These are phyloP conservation scores for Liparis tanakae DNA, from an alignment of 2,797 vertebrate species.

Conservation along the genomic window DNA sequence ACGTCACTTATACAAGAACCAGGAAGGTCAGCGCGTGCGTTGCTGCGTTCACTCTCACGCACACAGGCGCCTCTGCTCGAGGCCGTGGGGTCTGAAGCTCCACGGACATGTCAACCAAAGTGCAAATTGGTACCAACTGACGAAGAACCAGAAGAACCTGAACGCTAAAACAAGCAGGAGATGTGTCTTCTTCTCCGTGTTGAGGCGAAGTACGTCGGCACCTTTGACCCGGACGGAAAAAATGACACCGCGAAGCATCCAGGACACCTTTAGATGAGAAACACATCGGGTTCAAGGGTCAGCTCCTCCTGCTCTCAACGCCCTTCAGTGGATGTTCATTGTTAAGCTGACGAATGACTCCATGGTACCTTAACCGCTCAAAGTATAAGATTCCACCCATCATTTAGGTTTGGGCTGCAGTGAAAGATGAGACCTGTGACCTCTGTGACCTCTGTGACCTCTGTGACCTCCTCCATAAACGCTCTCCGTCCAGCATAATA, in stretches of 20 bases:
- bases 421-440: not conserved
- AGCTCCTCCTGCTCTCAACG: not conserved
- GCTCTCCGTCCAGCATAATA: slow-evolving; percentile 7
- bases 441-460: not conserved
- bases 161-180: not conserved
- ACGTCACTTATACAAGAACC: not conserved
- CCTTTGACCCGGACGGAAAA: no score
- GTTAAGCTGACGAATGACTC: no score
- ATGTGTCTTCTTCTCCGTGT: no score
- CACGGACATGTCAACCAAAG: not conserved
- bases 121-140: not conserved
- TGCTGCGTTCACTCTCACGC: not conserved
- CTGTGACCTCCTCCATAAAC: not conserved
- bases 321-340: no score
- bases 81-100: not conserved
- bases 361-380: no score
- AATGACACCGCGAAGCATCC: no score
- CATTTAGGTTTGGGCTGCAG: no score
- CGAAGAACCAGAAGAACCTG: not conserved
- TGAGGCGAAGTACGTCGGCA: no score
- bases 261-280: not conserved
- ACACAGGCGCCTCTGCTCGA: not conserved
- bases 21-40: not conserved
- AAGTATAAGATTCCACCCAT: no score
- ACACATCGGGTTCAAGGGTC: not conserved